These are phyloP conservation scores for Polydrusus cervinus DNA, from an alignment of 2,888 invertebrate species.

Conservation along the genomic window DNA sequence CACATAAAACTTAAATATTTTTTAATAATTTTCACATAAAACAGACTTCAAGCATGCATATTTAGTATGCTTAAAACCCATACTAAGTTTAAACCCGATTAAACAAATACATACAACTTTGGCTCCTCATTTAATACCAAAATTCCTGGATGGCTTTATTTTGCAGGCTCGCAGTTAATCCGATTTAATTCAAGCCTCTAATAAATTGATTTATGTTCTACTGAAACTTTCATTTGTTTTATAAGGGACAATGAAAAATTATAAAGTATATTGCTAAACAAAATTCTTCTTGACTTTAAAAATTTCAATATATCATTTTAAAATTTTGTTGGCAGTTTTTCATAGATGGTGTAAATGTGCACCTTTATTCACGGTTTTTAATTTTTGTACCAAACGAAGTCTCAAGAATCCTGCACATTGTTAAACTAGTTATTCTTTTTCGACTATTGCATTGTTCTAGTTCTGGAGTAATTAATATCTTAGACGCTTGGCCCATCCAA, in stretches of 20 bases:
- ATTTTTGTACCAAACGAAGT: too few species aligned
- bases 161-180: conserved; percentile 25
- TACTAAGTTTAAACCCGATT: conserved; percentile 22
- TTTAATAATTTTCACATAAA: conserved; percentile 1
- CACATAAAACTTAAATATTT: conserved; percentile 2
- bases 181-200: conserved; percentile 37
- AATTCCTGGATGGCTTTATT: conserved; percentile 38
- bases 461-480: too few species aligned
- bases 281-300: too few species aligned
- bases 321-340: too few species aligned
- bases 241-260: conserved; percentile 3
- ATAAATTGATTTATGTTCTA: conserved; percentile 41
- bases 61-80: conserved; percentile 15
- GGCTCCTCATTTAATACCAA: conserved; percentile 38
- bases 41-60: conserved; percentile 1
- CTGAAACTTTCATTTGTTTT: conserved; percentile 4
- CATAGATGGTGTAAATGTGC: too few species aligned
- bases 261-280: background rate
- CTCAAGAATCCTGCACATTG: too few species aligned
- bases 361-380: too few species aligned
- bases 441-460: too few species aligned
- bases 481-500: too few species aligned
- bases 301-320: too few species aligned
- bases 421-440: too few species aligned
- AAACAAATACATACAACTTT: conserved; percentile 30